Evolutionary conservation across 2,113 vertebrate species (phyloP).

Genomic region (Amblyopsis rosae): DNA sequence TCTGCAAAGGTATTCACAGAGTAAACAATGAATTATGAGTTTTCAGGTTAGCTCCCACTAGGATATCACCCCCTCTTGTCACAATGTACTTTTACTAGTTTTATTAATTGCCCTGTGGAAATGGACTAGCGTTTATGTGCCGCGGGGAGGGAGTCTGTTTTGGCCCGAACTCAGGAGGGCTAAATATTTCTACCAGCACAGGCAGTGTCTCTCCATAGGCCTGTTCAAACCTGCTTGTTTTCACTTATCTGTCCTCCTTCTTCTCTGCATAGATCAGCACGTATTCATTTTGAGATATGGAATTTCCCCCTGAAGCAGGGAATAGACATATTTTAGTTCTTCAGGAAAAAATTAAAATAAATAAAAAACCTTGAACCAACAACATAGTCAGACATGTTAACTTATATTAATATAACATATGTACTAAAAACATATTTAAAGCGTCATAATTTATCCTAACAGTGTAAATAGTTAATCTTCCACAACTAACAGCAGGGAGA

Average conservation of each 20-base stretch:
- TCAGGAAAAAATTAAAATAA: too few relatives aligned
- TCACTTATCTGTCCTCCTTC: conserved; percentile 2
- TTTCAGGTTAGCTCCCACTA: conserved; percentile 2
- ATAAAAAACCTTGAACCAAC: too few relatives aligned
- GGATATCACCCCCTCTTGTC: not conserved
- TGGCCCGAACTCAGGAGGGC: conserved; percentile 5
- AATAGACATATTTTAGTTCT: too few relatives aligned
- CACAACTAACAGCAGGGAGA: not conserved
- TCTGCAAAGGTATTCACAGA: not conserved
- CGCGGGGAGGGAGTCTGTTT: not conserved
- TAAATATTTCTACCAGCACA: conserved; percentile 12
- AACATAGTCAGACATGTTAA: not conserved
- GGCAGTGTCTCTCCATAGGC: not conserved
- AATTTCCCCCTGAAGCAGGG: not conserved
- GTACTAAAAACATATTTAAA: too few relatives aligned
- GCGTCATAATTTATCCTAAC: not conserved
- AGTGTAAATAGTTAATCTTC: not conserved
- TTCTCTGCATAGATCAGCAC: not conserved
- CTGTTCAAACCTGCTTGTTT: conserved; percentile 6
- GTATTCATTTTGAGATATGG: not conserved
- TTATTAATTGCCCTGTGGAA: conserved; percentile 19
- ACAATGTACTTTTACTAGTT: not conserved
- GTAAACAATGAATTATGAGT: not conserved
- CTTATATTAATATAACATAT: not conserved
- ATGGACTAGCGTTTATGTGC: conserved; percentile 1